A percentile compares a stretch with the other conserved stretches of the same genome.
Evolutionary conservation across 2,888 invertebrate genomes (phyloP).

Genomic region (Pomacea canaliculata): DNA sequence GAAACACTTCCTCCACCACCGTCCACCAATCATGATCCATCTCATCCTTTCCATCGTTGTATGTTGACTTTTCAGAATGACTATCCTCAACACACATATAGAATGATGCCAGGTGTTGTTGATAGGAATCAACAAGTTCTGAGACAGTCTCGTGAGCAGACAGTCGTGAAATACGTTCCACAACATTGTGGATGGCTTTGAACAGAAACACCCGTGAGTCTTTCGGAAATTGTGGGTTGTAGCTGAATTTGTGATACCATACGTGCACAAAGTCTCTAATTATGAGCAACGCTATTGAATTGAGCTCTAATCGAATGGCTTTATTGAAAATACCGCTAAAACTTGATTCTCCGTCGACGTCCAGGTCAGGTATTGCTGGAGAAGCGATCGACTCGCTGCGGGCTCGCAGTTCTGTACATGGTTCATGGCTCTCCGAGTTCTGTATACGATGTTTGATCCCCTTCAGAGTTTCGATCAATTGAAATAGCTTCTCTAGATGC

Average conservation of each 20-base stretch:
- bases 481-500: background rate
- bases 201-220: slow-evolving; percentile 43
- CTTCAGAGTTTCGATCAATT: background rate
- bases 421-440: background rate
- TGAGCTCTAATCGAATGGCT: slow-evolving; percentile 25
- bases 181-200: slow-evolving; percentile 35
- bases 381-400: slow-evolving; percentile 23
- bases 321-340: slow-evolving; percentile 17
- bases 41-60: background rate
- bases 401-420: slow-evolving; percentile 8
- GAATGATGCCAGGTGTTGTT: slow-evolving; percentile 26
- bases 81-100: background rate
- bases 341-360: slow-evolving; percentile 9
- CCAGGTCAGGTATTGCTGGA: slow-evolving; percentile 20
- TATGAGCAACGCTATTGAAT: slow-evolving; percentile 35
- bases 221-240: slow-evolving; percentile 39
- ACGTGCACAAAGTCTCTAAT: slow-evolving; percentile 53
- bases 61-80: background rate
- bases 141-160: slow-evolving; percentile 16
- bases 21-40: background rate
- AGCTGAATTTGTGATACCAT: slow-evolving; percentile 51
- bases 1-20: slow-evolving; percentile 42
- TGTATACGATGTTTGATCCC: background rate
- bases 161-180: slow-evolving; percentile 34
- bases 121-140: slow-evolving; percentile 26